Percentiles rank a stretch among this genome's conserved stretches.
Evolutionary conservation across 2,113 vertebrate genomes (phyloP).

Genomic region (Notiomystis cincta): DNA sequence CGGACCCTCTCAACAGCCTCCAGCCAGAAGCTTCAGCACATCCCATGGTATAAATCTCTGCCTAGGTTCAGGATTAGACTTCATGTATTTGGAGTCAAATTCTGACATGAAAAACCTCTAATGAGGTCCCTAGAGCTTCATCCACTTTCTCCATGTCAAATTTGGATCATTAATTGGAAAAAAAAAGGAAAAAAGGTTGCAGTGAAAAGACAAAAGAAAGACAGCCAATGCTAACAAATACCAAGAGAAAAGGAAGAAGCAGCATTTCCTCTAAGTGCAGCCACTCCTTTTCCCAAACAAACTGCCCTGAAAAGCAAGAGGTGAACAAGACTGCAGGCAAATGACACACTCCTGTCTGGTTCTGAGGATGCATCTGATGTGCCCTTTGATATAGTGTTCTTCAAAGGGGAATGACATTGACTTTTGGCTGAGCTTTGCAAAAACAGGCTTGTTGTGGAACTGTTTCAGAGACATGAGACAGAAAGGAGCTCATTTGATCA

Average conservation of each 20-base stretch:
- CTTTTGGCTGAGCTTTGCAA: background rate
- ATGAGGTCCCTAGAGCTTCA: conserved; percentile 16
- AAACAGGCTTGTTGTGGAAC: background rate
- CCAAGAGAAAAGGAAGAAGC: background rate
- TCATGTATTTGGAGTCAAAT: background rate
- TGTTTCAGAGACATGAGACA: background rate
- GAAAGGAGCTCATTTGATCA: background rate
- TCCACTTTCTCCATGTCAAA: background rate
- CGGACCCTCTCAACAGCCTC: background rate
- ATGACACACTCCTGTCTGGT: background rate
- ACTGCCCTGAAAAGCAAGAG: background rate
- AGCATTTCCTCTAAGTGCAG: background rate
- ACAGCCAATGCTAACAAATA: background rate
- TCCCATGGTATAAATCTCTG: background rate
- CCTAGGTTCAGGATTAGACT: background rate
- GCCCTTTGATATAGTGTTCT: background rate
- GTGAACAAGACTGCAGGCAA: background rate
- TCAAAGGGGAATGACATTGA: background rate
- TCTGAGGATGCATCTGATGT: background rate
- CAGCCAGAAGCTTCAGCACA: background rate
- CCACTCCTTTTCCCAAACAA: background rate
- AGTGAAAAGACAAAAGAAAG: background rate
- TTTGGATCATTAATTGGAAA: background rate
- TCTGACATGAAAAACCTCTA: background rate
- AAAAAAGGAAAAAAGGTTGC: background rate